Base-by-base conservation (phyloP, 2,888 invertebrate genomes). In the Orgyia antiqua region DNA sequence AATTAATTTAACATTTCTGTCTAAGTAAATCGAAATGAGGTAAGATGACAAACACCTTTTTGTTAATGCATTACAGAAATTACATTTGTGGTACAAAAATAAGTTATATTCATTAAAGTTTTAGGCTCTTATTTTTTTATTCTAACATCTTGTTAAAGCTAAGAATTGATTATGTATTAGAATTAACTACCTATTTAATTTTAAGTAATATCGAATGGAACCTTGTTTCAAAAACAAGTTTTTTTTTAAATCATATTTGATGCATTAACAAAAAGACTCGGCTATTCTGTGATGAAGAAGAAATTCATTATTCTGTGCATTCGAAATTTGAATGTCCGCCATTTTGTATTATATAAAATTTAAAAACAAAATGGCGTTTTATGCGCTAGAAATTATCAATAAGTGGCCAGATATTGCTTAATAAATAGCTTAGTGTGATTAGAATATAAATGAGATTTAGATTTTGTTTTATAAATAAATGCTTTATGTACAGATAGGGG, bases 401-500 rank as follows among this genome's bases (percentile, higher is more conserved):
- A 70, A 62, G 66, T 64, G 65, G 71, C 73, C 71, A 71, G 61
- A 70, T 73, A 63, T 58, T 52, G 67, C 68, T n/a, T n/a, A n/a
- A 71, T 82, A 19, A 4, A 4, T 19, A 82, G 82, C 78, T 78
- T 80, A 82, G 80, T 71, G 67, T 74, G 70, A 74, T 68, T 68
- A 61, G 74, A 79, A 74, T 66, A 52, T 72, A 65, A 70, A 67
- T 48, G 58, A 77, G 66, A 61, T 66, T 61, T 82, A 80, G 72
- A 74, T 77, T 80, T 83, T 82, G 79, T 78, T 84, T 83, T 79
- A 68, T 78, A 78, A n/a, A n/a, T n/a, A n/a, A 75, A 43, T 24
- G 75, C 79, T 79, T 82, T 74, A 74, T 84, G 84, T 84, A 84
- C 82, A 84, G 83, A 71, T 79, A 82, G 73, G 51, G 30, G 62